Conservation (phyloP, 64 coral and sea anemone genomes). For the Stylophora pistillata region DNA sequence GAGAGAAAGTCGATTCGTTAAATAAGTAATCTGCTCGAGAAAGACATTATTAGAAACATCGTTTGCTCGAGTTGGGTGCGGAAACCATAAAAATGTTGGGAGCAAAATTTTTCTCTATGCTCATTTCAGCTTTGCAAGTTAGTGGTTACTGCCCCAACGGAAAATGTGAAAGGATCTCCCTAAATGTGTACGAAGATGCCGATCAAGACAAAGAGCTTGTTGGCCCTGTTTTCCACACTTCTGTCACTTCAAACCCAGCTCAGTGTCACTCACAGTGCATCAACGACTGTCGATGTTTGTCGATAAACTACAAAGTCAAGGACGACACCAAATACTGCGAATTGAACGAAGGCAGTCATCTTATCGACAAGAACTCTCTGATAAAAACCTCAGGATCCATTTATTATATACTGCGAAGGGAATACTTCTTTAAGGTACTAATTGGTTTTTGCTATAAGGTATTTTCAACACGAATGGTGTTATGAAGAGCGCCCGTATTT, state of each 20-base stretch:
- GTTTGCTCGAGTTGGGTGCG: neutral
- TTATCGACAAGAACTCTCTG: neutral
- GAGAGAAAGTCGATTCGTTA: too few species aligned
- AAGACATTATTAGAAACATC: neutral
- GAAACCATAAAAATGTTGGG: neutral
- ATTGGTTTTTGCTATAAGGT: neutral
- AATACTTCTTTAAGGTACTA: neutral
- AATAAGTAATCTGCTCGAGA: too few species aligned
- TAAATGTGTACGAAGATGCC: neutral
- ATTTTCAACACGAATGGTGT: too few species aligned
- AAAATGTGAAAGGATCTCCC: neutral
- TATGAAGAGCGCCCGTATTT: too few species aligned
- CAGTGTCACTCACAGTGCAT: neutral
- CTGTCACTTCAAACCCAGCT: constrained; percentile 15
- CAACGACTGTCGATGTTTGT: constrained; percentile 16
- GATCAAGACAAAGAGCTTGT: neutral
- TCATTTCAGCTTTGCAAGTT: neutral
- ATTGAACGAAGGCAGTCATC: neutral
- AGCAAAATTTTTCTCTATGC: neutral
- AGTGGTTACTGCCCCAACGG: neutral
- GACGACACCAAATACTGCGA: neutral
- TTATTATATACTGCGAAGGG: neutral
- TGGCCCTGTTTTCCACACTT: constrained; percentile 8
- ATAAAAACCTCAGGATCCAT: neutral
- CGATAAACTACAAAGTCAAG: constrained; percentile 9